Percentiles rank a stretch among this genome's conserved stretches.
phyloP scores from a whole-genome alignment of 1,140 invertebrate species.

The Microplitis mediator region DNA sequence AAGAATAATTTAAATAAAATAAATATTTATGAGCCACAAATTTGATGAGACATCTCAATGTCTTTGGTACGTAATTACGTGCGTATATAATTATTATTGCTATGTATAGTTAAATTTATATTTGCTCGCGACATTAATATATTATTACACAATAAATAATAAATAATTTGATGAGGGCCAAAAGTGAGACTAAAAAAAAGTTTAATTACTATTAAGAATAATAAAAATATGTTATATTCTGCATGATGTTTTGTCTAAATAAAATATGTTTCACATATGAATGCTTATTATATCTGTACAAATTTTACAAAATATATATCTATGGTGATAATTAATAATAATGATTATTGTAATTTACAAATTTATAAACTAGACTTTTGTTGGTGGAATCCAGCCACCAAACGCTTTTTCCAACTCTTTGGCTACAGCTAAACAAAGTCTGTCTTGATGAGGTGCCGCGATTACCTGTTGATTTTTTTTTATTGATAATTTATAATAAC shows the following conservation, averaged over 20 bases:
- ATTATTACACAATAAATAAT: no score
- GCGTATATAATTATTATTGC: not conserved
- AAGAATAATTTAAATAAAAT: not conserved
- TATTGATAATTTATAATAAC: not conserved
- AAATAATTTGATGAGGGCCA: not conserved
- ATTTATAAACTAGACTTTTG: not conserved
- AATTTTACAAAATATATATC: not conserved
- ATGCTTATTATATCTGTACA: not conserved
- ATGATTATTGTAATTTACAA: not conserved
- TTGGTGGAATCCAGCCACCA: constrained; percentile 75
- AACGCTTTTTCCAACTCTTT: constrained; percentile 77
- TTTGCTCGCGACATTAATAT: no score
- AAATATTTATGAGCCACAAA: not conserved
- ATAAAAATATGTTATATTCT: not conserved
- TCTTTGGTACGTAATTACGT: not conserved
- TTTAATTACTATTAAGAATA: not conserved
- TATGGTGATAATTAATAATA: not conserved
- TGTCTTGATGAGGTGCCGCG: constrained; percentile 71
- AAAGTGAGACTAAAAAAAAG: not conserved
- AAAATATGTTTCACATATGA: not conserved
- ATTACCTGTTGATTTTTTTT: constrained; percentile 60
- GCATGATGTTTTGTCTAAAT: not conserved
- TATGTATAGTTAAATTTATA: no score
- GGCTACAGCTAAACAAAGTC: constrained; percentile 77
- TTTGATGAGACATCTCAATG: not conserved